Percentiles rank a stretch among this genome's conserved stretches.
These are phyloP conservation scores for Drosophila bunnanda DNA, from an alignment of 2,888 invertebrate genomes.

Conservation along the genomic window DNA sequence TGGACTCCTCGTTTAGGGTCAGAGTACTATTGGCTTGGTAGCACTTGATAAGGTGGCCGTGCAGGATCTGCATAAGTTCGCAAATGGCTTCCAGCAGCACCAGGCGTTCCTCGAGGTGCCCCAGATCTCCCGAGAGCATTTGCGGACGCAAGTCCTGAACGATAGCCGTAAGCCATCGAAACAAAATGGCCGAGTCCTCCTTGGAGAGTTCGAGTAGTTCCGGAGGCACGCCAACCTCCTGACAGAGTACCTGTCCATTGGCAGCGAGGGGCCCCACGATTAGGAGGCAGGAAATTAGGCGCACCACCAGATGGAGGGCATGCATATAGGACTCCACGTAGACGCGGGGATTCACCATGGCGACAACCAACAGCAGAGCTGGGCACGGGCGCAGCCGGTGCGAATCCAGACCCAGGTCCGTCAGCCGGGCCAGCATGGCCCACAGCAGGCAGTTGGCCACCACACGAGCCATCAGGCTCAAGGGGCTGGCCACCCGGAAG, in stretches of 20 bases:
- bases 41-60: constrained; percentile 39
- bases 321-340: constrained; percentile 57
- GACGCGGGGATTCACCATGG: constrained; percentile 49
- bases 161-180: constrained; percentile 62
- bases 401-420: constrained; percentile 49
- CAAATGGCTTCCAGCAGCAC: constrained; percentile 52
- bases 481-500: constrained; percentile 55
- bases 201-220: constrained; percentile 36
- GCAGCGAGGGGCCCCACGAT: constrained; percentile 52
- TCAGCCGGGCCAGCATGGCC: constrained; percentile 55
- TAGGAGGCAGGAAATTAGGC: constrained; percentile 40
- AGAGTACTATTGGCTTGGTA: background rate
- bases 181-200: constrained; percentile 51
- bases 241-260: constrained; percentile 41
- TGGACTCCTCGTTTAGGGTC: no score
- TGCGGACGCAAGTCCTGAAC: constrained; percentile 46
- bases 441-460: constrained; percentile 57
- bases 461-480: constrained; percentile 61
- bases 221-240: constrained; percentile 48
- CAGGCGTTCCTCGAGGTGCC: constrained; percentile 42
- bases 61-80: constrained; percentile 54
- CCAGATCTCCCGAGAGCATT: constrained; percentile 45
- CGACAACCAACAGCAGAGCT: constrained; percentile 52
- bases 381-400: constrained; percentile 51
- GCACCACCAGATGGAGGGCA: constrained; percentile 57